Conservation (phyloP, 2,888 invertebrate species). For the Erannis defoliaria region DNA sequence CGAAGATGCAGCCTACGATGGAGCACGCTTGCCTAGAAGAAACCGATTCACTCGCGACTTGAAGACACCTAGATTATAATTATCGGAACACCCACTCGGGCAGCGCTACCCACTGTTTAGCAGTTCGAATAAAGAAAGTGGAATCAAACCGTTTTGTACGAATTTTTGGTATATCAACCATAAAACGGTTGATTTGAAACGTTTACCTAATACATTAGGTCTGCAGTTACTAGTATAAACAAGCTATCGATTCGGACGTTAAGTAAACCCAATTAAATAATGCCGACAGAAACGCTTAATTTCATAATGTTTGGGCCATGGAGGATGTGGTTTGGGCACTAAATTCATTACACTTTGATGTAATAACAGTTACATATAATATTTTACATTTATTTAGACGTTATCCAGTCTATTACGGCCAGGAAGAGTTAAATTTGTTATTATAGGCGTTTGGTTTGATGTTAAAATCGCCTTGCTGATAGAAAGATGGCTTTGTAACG, state of each 20-base stretch:
- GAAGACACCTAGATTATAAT: no score
- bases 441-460: background rate
- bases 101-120: no score
- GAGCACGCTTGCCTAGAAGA: no score
- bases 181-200: no score
- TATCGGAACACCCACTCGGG: no score
- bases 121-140: no score
- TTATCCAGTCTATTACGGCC: background rate
- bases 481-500: background rate
- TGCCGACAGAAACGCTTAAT: background rate
- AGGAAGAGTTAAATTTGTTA: conserved; percentile 9
- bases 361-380: conserved; percentile 8
- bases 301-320: no score
- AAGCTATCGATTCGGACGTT: background rate
- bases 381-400: conserved; percentile 25
- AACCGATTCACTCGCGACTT: no score
- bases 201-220: background rate
- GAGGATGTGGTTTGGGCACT: no score
- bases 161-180: no score
- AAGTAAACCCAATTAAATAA: conserved; percentile 16
- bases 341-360: conserved; percentile 1
- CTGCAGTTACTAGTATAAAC: background rate
- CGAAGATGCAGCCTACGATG: no score
- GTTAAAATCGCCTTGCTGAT: background rate
- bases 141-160: no score